phyloP scores from a whole-genome alignment of 2,113 vertebrate genomes.

The Triplophysa tibetana region DNA sequence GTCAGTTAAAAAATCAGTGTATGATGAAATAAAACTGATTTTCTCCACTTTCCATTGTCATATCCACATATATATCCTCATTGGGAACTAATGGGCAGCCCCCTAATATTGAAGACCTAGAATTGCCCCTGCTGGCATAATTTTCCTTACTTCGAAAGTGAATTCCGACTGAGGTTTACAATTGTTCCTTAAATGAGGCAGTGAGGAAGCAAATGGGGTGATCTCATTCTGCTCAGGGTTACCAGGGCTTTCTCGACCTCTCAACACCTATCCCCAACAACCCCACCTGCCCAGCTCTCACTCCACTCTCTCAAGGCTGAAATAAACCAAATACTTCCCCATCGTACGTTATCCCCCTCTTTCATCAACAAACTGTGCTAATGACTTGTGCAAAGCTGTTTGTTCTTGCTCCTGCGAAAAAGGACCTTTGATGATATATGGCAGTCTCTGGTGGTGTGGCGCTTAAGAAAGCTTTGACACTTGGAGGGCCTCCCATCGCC shows the following conservation, averaged over 20 bases:
- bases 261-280: conserved; percentile 42
- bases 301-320: conserved; percentile 47
- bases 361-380: conserved; percentile 44
- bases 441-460: conserved; percentile 66
- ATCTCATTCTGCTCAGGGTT: conserved; percentile 54
- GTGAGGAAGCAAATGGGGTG: conserved; percentile 14
- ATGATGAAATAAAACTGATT: no score
- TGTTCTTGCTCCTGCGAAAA: conserved; percentile 29
- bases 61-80: no score
- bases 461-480: conserved; percentile 69
- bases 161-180: no score
- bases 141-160: no score
- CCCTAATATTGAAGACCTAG: no score
- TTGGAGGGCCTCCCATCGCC: conserved; percentile 55
- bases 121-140: no score
- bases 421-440: conserved; percentile 45
- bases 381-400: conserved; percentile 44
- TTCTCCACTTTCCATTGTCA: no score
- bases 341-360: conserved; percentile 41
- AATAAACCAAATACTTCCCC: conserved; percentile 45
- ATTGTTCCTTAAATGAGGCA: not conserved
- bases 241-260: conserved; percentile 45
- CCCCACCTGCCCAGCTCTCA: conserved; percentile 37
- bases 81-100: no score
- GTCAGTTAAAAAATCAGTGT: no score